These are phyloP conservation scores for Thymelicus acteon DNA, from an alignment of 2,888 invertebrate genomes.

Conservation along the genomic window DNA sequence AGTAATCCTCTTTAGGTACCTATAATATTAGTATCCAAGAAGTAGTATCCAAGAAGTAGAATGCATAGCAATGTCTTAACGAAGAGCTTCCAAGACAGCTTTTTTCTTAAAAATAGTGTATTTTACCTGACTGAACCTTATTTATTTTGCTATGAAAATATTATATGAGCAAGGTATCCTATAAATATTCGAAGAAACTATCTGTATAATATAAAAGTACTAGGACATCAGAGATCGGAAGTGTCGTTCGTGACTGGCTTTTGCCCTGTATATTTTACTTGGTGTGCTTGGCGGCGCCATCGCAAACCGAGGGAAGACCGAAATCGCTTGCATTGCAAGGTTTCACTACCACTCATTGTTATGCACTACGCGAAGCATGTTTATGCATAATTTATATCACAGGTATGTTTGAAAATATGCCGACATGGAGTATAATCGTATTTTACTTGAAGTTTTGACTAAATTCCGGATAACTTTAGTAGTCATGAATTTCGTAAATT, in stretches of 20 bases:
- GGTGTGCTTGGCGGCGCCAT: constrained; percentile 64
- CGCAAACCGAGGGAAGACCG: constrained; percentile 56
- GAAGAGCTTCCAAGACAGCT: too few species aligned
- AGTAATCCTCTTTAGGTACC: too few species aligned
- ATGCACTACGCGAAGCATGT: constrained; percentile 44
- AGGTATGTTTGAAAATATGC: constrained; percentile 36
- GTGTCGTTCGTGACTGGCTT: constrained; percentile 77
- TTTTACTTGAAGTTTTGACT: background rate
- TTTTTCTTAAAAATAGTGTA: too few species aligned
- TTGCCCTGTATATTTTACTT: constrained; percentile 79
- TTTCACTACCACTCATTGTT: constrained; percentile 48
- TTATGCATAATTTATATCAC: constrained; percentile 46
- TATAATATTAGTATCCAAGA: too few species aligned
- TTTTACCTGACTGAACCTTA: background rate
- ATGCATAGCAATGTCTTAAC: too few species aligned
- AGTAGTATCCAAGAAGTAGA: too few species aligned
- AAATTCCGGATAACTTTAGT: background rate
- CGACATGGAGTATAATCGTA: background rate
- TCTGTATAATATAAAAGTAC: constrained; percentile 47
- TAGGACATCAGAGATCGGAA: constrained; percentile 57
- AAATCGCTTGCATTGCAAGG: constrained; percentile 54
- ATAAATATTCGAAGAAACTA: constrained; percentile 29
- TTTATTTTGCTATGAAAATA: background rate
- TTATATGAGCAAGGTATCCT: background rate
- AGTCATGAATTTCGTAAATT: too few species aligned